Evolutionary conservation across 2,888 invertebrate species (phyloP).

Genomic region (Micoletzkya japonica): DNA sequence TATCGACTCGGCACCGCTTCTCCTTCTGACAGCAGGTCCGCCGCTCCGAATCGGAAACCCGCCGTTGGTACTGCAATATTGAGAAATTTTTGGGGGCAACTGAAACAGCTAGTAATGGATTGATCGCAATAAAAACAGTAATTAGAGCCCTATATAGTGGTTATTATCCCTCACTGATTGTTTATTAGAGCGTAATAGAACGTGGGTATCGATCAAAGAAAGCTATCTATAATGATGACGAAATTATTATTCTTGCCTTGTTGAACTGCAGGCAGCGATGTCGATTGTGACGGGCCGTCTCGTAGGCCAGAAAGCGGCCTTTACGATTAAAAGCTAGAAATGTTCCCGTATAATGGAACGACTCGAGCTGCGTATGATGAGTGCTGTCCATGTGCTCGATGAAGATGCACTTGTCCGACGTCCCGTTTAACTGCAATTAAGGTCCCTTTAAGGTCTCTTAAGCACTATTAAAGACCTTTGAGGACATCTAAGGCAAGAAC

Average conservation of each 20-base stretch:
- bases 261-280: constrained; percentile 17
- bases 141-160: too few species aligned
- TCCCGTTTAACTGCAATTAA: constrained; percentile 4
- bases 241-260: too few species aligned
- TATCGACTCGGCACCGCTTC: constrained; percentile 9
- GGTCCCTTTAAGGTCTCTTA: too few species aligned
- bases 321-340: constrained; percentile 22
- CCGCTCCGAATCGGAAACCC: constrained; percentile 18
- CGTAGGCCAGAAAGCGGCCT: constrained; percentile 6
- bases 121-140: too few species aligned
- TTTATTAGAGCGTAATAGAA: too few species aligned
- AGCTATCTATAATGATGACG: too few species aligned
- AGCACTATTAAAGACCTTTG: too few species aligned
- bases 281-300: not conserved
- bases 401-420: constrained; percentile 1
- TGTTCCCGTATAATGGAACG: not conserved
- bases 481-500: too few species aligned
- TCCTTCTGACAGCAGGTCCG: constrained; percentile 9
- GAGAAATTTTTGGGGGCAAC: too few species aligned
- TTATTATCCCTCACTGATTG: too few species aligned
- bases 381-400: constrained; percentile 21
- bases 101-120: too few species aligned
- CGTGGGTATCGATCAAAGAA: too few species aligned
- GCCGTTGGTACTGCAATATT: constrained; percentile 11
- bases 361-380: constrained; percentile 7